Base-by-base conservation (phyloP, 1,140 invertebrate species). In the Dinoponera quadriceps region DNA sequence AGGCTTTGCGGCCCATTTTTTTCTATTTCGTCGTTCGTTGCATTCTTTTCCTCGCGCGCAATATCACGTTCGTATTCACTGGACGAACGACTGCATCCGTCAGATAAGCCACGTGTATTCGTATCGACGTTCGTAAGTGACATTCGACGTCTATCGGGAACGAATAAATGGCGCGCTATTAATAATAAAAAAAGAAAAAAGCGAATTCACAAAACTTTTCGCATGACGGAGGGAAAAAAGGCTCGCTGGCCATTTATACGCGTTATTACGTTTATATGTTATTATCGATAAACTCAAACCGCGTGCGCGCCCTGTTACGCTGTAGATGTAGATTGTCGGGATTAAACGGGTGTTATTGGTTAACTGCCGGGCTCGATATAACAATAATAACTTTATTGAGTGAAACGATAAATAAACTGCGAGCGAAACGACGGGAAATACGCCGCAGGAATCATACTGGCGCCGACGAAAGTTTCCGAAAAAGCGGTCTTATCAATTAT, bases 61-160 rank as follows among this genome's bases (percentile, higher is more conserved):
- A 80, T 80, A 80, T 80, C 75, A 59, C 51, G 75, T 65, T 71
- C 51, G 65, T 48, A 71, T 69, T 80, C 65, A 29, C 48, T 60
- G 29, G 66, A 77, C 48, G 29, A 60, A 44, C 60, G 75, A 33
- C 75, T 69, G 75, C 63, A 57, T 69, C 75, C 65, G 75, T 80
- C 75, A 59, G 75, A 80, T 80, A 80, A 80, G 65, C 75, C 51
- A 57, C 75, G 75, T 80, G 33, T 57, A 29, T 33, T 55, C 75
- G 75, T 71, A 80, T 80, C 65, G 65, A 69, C 65, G 38, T 69
- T 69, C 65, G 51, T 80, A 80, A 80, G 75, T 78, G 75, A 78
- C 75, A 62, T 22, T 51, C 62, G 65, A 69, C 65, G 75, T 80
- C 65, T 57, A 78, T 57, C 65, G 65, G 44, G n/a, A 65, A 14